phyloP scores from a whole-genome alignment of 2,888 invertebrate species.

The Alentia gelatinosa region DNA sequence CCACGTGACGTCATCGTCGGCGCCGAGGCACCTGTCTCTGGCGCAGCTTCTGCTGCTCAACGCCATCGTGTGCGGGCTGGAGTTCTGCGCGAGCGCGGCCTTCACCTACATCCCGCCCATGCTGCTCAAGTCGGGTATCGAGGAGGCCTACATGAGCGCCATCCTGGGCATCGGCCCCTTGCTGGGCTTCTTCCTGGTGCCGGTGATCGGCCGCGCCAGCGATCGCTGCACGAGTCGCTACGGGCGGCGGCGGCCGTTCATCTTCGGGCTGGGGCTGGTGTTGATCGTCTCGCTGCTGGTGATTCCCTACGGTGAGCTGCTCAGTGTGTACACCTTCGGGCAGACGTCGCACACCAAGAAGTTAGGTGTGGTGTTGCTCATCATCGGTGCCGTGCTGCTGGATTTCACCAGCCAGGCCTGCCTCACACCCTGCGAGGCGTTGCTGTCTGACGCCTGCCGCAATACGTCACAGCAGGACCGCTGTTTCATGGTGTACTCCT shows the following conservation, averaged over 20 bases:
- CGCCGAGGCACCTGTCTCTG: not conserved
- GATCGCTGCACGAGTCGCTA: constrained; percentile 75
- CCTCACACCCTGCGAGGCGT: constrained; percentile 95
- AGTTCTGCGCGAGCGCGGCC: constrained; percentile 81
- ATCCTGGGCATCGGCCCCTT: constrained; percentile 81
- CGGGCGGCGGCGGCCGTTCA: constrained; percentile 81
- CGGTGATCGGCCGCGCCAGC: constrained; percentile 81
- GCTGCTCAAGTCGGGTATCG: constrained; percentile 81
- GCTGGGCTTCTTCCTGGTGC: constrained; percentile 80
- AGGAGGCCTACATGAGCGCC: constrained; percentile 81
- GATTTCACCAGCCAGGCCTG: constrained; percentile 98
- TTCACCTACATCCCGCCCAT: constrained; percentile 82
- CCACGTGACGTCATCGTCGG: not conserved
- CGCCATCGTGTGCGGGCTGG: constrained; percentile 81
- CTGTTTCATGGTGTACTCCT: constrained; percentile 95
- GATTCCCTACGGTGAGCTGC: constrained; percentile 78
- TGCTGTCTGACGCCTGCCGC: constrained; percentile 93
- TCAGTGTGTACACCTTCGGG: constrained; percentile 69
- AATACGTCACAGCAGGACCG: constrained; percentile 94
- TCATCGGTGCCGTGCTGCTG: constrained; percentile 91
- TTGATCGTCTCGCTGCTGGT: constrained; percentile 79
- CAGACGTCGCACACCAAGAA: constrained; percentile 64
- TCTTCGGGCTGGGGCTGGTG: constrained; percentile 78
- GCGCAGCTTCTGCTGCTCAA: constrained; percentile 78
- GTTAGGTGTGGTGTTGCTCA: constrained; percentile 70